A percentile compares a stretch with the other conserved stretches of the same genome.
Conservation (phyloP, 2,113 vertebrate genomes). For the Sturnira hondurensis region DNA sequence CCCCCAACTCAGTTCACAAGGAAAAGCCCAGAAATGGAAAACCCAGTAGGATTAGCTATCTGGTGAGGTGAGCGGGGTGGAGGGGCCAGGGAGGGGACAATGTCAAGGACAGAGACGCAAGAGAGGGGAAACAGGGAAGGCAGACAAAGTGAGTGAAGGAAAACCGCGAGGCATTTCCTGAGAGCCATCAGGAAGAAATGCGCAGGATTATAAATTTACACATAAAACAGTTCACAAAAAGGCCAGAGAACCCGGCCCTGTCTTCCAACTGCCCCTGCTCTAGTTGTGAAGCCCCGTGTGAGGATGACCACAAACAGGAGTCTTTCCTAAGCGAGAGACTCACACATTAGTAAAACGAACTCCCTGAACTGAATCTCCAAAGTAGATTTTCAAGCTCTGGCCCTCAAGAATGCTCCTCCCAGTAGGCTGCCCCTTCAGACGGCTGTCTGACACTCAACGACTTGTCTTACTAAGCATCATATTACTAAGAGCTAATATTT, state of each 20-base stretch:
- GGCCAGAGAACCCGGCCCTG: too few relatives aligned
- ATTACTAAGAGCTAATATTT: not conserved
- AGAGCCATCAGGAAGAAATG: not conserved
- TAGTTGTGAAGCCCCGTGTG: not conserved
- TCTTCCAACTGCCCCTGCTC: not conserved
- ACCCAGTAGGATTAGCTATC: not conserved
- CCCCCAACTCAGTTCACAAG: not conserved
- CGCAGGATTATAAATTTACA: not conserved
- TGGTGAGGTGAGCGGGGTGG: not conserved
- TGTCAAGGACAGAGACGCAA: not conserved
- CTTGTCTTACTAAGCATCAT: not conserved
- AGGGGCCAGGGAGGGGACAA: not conserved
- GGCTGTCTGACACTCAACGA: not conserved
- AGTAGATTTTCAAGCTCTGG: not conserved
- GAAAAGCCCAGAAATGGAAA: slow-evolving; percentile 30
- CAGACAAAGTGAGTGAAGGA: not conserved
- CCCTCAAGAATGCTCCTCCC: accelerated
- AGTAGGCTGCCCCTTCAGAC: not conserved
- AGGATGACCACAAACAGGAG: not conserved
- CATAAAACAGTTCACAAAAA: not conserved
- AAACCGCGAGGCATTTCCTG: not conserved
- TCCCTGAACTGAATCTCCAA: not conserved
- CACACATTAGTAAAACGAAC: not conserved
- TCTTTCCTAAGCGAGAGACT: not conserved
- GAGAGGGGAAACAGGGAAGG: not conserved